Percentiles rank a stretch among this genome's conserved stretches.
These are phyloP conservation scores for Cactoblastis cactorum DNA, from an alignment of 2,888 invertebrate species.

Conservation along the genomic window DNA sequence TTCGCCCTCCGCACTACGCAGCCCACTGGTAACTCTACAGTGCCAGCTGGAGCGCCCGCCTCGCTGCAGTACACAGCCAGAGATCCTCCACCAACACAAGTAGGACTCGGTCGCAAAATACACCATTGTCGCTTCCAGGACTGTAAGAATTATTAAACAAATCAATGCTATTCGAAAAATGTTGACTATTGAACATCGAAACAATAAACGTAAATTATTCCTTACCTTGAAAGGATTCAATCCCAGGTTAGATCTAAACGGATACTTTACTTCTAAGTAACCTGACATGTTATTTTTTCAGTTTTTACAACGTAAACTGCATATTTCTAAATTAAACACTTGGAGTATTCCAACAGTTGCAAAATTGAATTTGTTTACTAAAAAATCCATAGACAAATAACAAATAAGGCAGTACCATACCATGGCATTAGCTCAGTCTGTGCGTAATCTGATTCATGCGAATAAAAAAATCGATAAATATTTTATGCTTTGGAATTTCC, in stretches of 20 bases:
- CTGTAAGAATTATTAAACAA: constrained; percentile 59
- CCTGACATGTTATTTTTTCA: constrained; percentile 63
- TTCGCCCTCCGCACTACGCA: constrained; percentile 82
- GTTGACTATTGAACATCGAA: constrained; percentile 11
- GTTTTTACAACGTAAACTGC: constrained; percentile 20
- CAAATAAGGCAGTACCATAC: too few species aligned
- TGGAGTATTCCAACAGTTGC: constrained; percentile 26
- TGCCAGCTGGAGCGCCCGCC: constrained; percentile 65
- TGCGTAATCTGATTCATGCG: too few species aligned
- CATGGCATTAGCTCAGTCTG: too few species aligned
- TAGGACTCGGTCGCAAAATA: constrained; percentile 78
- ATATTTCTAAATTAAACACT: constrained; percentile 33
- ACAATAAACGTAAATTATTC: constrained; percentile 25
- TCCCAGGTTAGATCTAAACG: constrained; percentile 79
- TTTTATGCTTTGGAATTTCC: too few species aligned
- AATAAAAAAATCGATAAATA: too few species aligned
- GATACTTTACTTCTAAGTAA: constrained; percentile 82
- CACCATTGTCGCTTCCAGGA: constrained; percentile 84
- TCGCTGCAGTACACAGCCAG: constrained; percentile 78
- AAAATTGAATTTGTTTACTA: constrained; percentile 42
- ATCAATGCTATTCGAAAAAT: constrained; percentile 31
- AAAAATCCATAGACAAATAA: constrained; percentile 51
- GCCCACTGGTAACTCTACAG: constrained; percentile 78
- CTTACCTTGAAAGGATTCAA: constrained; percentile 83
- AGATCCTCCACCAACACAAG: constrained; percentile 69